These are phyloP conservation scores for Cyclopterus lumpus DNA, from an alignment of 2,797 vertebrate genomes.

Conservation along the genomic window DNA sequence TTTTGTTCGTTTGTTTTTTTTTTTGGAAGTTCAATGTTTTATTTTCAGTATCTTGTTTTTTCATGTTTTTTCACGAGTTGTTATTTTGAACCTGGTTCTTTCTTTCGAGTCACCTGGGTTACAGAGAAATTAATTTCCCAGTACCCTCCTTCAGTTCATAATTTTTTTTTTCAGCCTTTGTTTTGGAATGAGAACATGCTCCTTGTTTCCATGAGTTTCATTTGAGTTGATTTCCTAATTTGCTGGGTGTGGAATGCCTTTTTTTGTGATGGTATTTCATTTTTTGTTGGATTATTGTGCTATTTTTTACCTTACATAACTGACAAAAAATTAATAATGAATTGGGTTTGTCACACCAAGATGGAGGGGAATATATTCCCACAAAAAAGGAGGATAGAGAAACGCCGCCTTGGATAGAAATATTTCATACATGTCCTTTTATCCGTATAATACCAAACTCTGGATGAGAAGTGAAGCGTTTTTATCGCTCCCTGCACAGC, in stretches of 20 bases:
- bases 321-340: conserved; percentile 76
- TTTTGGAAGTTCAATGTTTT: conserved; percentile 61
- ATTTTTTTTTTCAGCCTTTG: conserved; percentile 55
- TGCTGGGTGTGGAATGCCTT: conserved; percentile 62
- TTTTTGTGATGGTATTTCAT: conserved; percentile 52
- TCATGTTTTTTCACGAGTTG: conserved; percentile 74
- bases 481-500: conserved; percentile 57
- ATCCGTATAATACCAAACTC: conserved; percentile 58
- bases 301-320: conserved; percentile 51
- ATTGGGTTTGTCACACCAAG: conserved; percentile 49
- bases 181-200: conserved; percentile 69
- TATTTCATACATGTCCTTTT: conserved; percentile 53
- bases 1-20: conserved; percentile 39
- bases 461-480: conserved; percentile 54
- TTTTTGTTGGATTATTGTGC: conserved; percentile 48
- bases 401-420: conserved; percentile 44
- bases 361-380: conserved; percentile 28
- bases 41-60: conserved; percentile 63
- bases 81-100: conserved; percentile 73
- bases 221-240: conserved; percentile 57
- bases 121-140: conserved; percentile 70
- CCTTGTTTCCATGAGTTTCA: conserved; percentile 63
- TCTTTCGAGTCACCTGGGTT: conserved; percentile 75
- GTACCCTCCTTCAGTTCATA: conserved; percentile 69
- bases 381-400: conserved; percentile 15